Conservation (phyloP, 2,888 invertebrate species). For the Rapana venosa region DNA sequence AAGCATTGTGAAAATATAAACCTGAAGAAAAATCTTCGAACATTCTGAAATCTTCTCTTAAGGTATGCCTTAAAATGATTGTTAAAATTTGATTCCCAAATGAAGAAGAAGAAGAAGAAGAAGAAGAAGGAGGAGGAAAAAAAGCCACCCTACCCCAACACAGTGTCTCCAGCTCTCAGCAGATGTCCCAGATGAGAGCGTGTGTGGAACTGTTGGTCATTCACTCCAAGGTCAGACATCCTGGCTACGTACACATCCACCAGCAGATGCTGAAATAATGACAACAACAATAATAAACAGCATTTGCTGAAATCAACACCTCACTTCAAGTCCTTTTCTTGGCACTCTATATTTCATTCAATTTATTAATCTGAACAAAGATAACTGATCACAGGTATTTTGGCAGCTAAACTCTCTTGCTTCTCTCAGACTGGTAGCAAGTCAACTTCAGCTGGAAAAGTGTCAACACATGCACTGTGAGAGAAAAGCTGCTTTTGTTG, state of each 20-base stretch:
- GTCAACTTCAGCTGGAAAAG: too few species aligned
- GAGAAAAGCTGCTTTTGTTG: too few species aligned
- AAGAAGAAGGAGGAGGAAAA: background rate
- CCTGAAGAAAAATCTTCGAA: too few species aligned
- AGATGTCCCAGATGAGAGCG: slow-evolving; percentile 96
- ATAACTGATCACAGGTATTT: too few species aligned
- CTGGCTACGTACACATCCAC: slow-evolving; percentile 96
- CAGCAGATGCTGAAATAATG: slow-evolving; percentile 84
- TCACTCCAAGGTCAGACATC: slow-evolving; percentile 86
- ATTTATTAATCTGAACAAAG: too few species aligned
- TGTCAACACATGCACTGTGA: too few species aligned
- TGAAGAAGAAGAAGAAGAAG: background rate
- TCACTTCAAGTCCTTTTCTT: background rate
- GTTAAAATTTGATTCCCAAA: background rate
- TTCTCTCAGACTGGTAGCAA: too few species aligned
- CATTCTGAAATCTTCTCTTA: too few species aligned
- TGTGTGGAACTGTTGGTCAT: slow-evolving; percentile 88
- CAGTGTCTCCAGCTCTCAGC: slow-evolving; percentile 94
- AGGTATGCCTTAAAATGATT: background rate
- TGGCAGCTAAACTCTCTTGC: too few species aligned
- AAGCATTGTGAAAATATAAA: too few species aligned
- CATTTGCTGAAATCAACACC: slow-evolving; percentile 83
- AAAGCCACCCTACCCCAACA: slow-evolving; percentile 85
- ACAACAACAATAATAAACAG: slow-evolving; percentile 76
- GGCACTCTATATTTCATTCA: too few species aligned